Conservation (phyloP, 2,113 vertebrate genomes). For the Tragelaphus strepsiceros region DNA sequence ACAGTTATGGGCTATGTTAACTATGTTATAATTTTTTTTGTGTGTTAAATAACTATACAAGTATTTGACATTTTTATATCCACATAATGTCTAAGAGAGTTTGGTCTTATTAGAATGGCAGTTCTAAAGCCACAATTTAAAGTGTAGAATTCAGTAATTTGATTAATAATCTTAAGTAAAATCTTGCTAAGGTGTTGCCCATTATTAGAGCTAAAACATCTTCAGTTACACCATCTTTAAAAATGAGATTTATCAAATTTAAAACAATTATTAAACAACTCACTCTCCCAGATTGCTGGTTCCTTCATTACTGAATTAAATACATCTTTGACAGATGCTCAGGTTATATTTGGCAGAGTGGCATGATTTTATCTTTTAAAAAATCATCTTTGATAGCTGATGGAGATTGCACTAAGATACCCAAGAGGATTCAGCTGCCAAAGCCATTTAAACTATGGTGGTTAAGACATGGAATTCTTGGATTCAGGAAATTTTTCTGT, state of each 20-base stretch:
- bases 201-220: neutral
- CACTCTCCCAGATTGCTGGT: neutral
- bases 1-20: neutral
- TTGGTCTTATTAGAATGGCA: neutral
- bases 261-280: neutral
- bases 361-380: neutral
- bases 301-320: neutral
- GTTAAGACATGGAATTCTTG: neutral
- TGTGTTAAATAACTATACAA: neutral
- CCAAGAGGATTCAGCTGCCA: neutral
- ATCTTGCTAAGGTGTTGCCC: neutral
- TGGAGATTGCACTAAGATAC: neutral
- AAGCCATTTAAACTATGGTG: neutral
- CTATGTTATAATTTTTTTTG: neutral
- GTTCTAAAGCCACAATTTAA: neutral
- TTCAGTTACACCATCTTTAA: neutral
- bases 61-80: neutral
- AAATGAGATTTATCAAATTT: neutral
- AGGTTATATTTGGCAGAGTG: neutral
- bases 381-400: neutral
- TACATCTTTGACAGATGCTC: neutral
- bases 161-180: neutral
- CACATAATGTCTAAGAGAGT: neutral
- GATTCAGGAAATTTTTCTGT: neutral
- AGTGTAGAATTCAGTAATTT: neutral